phyloP scores from a whole-genome alignment of 2,113 vertebrate genomes.

The Gobio gobio region DNA sequence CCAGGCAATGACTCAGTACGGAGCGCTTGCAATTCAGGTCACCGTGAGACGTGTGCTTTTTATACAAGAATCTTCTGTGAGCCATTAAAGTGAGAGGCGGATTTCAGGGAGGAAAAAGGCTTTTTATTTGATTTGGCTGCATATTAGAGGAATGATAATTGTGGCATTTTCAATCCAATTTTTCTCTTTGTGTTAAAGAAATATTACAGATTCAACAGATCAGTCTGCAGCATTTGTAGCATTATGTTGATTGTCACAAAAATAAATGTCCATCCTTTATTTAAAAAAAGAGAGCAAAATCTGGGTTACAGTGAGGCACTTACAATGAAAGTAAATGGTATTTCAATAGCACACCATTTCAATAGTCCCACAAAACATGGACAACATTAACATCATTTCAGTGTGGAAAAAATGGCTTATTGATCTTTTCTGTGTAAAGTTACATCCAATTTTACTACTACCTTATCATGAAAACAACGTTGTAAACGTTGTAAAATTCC shows the following conservation, averaged over 20 bases:
- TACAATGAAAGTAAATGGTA: not conserved
- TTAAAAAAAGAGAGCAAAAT: not conserved
- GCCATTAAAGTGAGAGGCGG: slow-evolving; percentile 31
- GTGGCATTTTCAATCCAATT: slow-evolving; percentile 3
- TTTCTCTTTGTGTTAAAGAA: not conserved
- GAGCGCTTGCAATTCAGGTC: slow-evolving; percentile 49
- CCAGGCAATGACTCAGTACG: slow-evolving; percentile 35
- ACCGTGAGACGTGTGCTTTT: slow-evolving; percentile 38
- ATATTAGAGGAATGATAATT: slow-evolving; percentile 1
- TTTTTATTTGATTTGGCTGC: slow-evolving; percentile 39
- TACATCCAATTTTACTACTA: not conserved
- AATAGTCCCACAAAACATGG: too few relatives aligned
- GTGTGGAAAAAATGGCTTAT: too few relatives aligned
- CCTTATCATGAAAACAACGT: not conserved
- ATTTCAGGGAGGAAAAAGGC: slow-evolving; percentile 17
- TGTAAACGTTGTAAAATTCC: not conserved
- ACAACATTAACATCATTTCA: too few relatives aligned
- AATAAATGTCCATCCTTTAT: not conserved
- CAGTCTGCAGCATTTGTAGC: not conserved
- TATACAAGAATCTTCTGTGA: slow-evolving; percentile 39
- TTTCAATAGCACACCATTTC: too few relatives aligned
- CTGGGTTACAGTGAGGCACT: not conserved
- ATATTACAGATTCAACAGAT: not conserved
- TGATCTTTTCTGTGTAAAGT: too few relatives aligned
- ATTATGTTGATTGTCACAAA: not conserved